Percentiles rank a stretch among this genome's conserved stretches.
These are phyloP conservation scores for Acanthopleura granulata DNA, from an alignment of 2,888 invertebrate genomes.

Conservation along the genomic window DNA sequence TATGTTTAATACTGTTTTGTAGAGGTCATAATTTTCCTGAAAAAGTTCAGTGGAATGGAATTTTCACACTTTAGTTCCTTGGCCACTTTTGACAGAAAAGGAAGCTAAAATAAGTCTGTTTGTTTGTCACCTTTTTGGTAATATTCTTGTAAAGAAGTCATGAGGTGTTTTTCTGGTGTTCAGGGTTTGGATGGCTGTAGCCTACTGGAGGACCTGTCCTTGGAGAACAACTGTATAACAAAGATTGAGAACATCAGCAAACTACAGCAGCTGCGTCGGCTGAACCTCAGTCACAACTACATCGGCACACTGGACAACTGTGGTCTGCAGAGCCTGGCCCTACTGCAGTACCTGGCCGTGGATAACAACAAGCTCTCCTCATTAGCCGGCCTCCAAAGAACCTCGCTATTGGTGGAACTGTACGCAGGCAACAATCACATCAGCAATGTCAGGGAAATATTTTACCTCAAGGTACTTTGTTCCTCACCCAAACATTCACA, in stretches of 20 bases:
- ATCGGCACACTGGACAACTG: conserved; percentile 56
- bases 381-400: conserved; percentile 57
- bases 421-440: conserved; percentile 67
- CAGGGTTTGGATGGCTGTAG: conserved; percentile 65
- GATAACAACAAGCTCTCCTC: conserved; percentile 64
- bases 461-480: conserved; percentile 62
- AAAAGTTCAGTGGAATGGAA: too few relatives aligned
- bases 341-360: conserved; percentile 61
- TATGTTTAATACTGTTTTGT: too few relatives aligned
- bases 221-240: conserved; percentile 65
- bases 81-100: too few relatives aligned
- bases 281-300: conserved; percentile 65
- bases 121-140: background rate
- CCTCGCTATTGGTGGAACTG: conserved; percentile 62
- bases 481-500: background rate
- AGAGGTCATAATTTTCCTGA: too few relatives aligned
- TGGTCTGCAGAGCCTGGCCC: conserved; percentile 48
- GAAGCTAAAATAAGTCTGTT: background rate
- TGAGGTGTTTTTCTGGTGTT: background rate
- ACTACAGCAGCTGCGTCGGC: conserved; percentile 53
- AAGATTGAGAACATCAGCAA: conserved; percentile 58
- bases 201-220: conserved; percentile 65
- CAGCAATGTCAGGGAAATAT: conserved; percentile 64
- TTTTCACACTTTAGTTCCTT: too few relatives aligned
- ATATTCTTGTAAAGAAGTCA: too few relatives aligned